phyloP scores from a whole-genome alignment of 2,888 invertebrate genomes.

The Catocala fraxini region DNA sequence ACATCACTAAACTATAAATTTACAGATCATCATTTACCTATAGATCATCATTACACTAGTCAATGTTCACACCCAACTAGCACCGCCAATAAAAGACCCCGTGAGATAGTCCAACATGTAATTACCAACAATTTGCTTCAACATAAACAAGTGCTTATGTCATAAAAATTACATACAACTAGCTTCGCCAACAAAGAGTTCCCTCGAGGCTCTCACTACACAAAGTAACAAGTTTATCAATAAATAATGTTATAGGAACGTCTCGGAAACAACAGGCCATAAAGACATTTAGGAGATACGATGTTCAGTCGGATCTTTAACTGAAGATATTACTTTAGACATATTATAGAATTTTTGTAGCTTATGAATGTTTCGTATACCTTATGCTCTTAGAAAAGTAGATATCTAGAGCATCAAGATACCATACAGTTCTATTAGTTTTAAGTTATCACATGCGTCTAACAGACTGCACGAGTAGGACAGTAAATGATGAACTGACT shows the following conservation, averaged over 20 bases:
- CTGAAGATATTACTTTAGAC: too few relatives aligned
- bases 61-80: not conserved
- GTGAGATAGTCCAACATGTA: not conserved
- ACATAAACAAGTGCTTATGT: slow-evolving; percentile 16
- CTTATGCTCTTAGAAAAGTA: too few relatives aligned
- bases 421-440: too few relatives aligned
- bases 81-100: not conserved
- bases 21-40: too few relatives aligned
- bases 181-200: slow-evolving; percentile 43
- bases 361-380: too few relatives aligned
- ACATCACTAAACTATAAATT: too few relatives aligned
- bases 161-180: slow-evolving; percentile 39
- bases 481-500: too few relatives aligned
- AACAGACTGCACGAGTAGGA: too few relatives aligned
- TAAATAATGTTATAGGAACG: slow-evolving; percentile 65
- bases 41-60: not conserved
- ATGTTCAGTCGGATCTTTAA: slow-evolving; percentile 3
- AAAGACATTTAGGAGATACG: slow-evolving; percentile 31
- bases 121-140: slow-evolving; percentile 10
- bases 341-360: too few relatives aligned
- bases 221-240: slow-evolving; percentile 64
- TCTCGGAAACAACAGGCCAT: slow-evolving; percentile 49
- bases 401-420: too few relatives aligned
- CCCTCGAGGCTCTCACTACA: slow-evolving; percentile 39
- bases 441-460: too few relatives aligned